Base-by-base conservation (phyloP, 2,113 vertebrate genomes). In the Triplophysa siluroides region DNA sequence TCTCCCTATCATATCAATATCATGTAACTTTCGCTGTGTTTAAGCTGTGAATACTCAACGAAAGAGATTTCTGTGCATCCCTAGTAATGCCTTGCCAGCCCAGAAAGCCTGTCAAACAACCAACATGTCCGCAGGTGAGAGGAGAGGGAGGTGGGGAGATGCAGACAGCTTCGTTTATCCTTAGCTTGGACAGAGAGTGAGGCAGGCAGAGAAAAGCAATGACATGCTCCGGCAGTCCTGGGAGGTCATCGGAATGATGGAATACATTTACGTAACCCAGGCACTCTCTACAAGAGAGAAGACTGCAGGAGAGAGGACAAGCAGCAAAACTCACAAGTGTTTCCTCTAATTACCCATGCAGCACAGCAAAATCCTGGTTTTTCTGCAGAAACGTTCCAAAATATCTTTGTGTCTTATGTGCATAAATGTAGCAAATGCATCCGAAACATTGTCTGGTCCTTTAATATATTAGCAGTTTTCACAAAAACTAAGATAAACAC, bases 181-280 rank as follows among this genome's bases (percentile, higher is more conserved):
- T 58, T 0, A 58, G 54, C 54, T 18, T 11, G 13, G 74, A 70
- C 18, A 83, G 58, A 65, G 50, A 54, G 63, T 38, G 33, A 38
- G 1, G 60, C 29, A 45, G 62, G 75, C 75, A 50, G 62, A 23
- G 75, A 77, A 76, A 77, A 77, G 75, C 19, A 77, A 77, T 77
- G 75, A 77, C 75, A 77, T 77, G 75, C 62, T 77, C 47, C n/a
- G 45, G 47, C 75, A 54, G 75, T 65, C 61, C 62, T 77, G 75
- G 43, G 75, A 77, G 75, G 75, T 77, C 75, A 77, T 4, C 12
- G 13, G 75, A 77, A 65, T 77, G 75, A 77, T 77, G 75, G 61
- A 77, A 77, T 58, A 76, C 70, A 66, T 81, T 67, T 75, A 81
- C 79, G 75, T 66, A 60, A 58, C 38, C 2, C 4, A 56, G 65